Evolutionary conservation across 92 coral and sea anemone genomes (phyloP).

Genomic region (Blastomussa wellsi): DNA sequence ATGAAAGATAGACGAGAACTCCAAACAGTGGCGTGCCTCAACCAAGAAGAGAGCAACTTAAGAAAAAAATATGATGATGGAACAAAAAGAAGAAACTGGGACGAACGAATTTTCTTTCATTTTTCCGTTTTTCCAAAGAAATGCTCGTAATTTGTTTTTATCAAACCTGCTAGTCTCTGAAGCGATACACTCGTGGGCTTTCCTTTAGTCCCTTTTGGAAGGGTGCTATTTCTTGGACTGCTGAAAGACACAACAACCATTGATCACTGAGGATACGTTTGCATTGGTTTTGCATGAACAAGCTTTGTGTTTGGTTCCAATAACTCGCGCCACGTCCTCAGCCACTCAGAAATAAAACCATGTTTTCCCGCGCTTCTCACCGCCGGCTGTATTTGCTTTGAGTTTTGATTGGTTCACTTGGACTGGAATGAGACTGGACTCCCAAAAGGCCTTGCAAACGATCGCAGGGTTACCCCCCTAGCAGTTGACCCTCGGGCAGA

Average conservation of each 20-base stretch:
- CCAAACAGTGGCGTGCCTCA: too few relatives aligned
- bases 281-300: too few relatives aligned
- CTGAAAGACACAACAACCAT: background rate
- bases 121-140: background rate
- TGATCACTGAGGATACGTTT: background rate
- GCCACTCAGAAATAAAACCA: too few relatives aligned
- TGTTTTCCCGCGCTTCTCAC: too few relatives aligned
- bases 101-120: background rate
- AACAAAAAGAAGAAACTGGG: background rate
- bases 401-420: too few relatives aligned
- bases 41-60: background rate
- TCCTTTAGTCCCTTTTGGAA: slow-evolving; percentile 14
- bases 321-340: too few relatives aligned
- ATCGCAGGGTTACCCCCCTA: too few relatives aligned
- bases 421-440: too few relatives aligned
- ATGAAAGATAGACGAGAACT: too few relatives aligned
- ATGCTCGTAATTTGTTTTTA: background rate
- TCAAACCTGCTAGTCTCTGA: slow-evolving; percentile 54
- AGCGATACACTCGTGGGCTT: slow-evolving; percentile 46
- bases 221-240: slow-evolving; percentile 15
- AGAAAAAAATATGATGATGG: background rate
- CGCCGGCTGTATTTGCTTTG: too few relatives aligned
- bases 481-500: slow-evolving; percentile 21
- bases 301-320: too few relatives aligned
- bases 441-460: too few relatives aligned